Conservation (phyloP, 1,140 invertebrate species). For the Eupristina koningsbergeri region DNA sequence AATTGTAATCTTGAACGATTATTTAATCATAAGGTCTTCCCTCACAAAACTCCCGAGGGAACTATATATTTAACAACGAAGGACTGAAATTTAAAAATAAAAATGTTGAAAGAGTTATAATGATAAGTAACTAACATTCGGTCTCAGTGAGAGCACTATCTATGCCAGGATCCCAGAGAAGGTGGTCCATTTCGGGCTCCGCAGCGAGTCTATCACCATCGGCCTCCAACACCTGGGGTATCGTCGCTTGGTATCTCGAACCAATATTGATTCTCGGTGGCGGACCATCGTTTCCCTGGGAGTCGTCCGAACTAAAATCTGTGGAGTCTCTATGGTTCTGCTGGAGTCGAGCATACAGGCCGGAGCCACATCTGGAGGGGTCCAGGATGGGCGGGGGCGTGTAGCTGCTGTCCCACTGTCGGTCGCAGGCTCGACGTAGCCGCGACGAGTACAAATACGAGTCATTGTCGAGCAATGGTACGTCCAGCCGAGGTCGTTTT, state of each 20-base stretch:
- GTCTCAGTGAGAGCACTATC: slow-evolving; percentile 80
- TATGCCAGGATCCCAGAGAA: slow-evolving; percentile 90
- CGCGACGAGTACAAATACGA: slow-evolving; percentile 75
- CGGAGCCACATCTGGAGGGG: slow-evolving; percentile 88
- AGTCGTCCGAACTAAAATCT: slow-evolving; percentile 71
- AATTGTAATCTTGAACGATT: no score
- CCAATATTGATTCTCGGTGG: slow-evolving; percentile 90
- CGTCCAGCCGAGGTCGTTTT: slow-evolving; percentile 78
- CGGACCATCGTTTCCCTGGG: slow-evolving; percentile 70
- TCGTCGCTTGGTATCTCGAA: slow-evolving; percentile 87
- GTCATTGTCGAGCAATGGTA: slow-evolving; percentile 60
- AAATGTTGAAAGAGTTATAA: not conserved
- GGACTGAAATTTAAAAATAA: not conserved
- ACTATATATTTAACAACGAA: no score
- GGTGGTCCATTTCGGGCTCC: slow-evolving; percentile 77
- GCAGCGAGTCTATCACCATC: slow-evolving; percentile 61
- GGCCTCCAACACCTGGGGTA: slow-evolving; percentile 77
- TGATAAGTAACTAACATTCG: slow-evolving; percentile 77
- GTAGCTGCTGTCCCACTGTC: slow-evolving; percentile 80
- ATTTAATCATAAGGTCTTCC: no score
- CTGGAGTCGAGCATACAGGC: slow-evolving; percentile 81
- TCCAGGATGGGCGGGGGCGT: slow-evolving; percentile 94
- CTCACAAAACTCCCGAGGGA: no score
- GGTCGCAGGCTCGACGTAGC: slow-evolving; percentile 74
- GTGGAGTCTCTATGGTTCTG: slow-evolving; percentile 68